phyloP scores from a whole-genome alignment of 1,140 invertebrate genomes.

The Gryon sp. region DNA sequence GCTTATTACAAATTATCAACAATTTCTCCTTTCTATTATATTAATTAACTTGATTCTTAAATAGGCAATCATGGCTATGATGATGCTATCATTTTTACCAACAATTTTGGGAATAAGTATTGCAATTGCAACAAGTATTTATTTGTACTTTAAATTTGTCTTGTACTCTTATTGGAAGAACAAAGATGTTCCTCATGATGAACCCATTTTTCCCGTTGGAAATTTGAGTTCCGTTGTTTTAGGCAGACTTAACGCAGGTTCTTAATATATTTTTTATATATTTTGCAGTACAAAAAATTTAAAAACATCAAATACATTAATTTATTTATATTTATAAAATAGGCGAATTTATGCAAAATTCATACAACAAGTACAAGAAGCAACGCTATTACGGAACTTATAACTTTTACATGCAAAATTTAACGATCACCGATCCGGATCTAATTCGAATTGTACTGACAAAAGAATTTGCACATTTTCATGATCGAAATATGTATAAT shows the following conservation, averaged over 20 bases:
- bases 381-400: slow-evolving; percentile 75
- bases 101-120: slow-evolving; percentile 2
- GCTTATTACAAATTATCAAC: too few relatives aligned
- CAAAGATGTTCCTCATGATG: slow-evolving; percentile 61
- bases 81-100: slow-evolving; percentile 7
- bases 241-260: slow-evolving; percentile 61
- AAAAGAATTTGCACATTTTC: slow-evolving; percentile 80
- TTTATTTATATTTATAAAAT: too few relatives aligned
- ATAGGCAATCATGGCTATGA: too few relatives aligned
- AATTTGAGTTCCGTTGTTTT: slow-evolving; percentile 75
- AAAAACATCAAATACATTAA: too few relatives aligned
- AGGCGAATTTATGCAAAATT: slow-evolving; percentile 50
- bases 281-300: too few relatives aligned
- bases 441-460: slow-evolving; percentile 78
- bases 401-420: slow-evolving; percentile 76
- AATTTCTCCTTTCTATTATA: too few relatives aligned
- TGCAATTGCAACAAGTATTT: neutral
- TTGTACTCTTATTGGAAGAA: slow-evolving; percentile 70
- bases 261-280: neutral
- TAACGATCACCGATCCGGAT: slow-evolving; percentile 79
- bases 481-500: slow-evolving; percentile 75
- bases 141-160: slow-evolving; percentile 62
- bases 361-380: slow-evolving; percentile 59
- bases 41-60: too few relatives aligned
- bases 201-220: slow-evolving; percentile 77